Percentiles rank a stretch among this genome's conserved stretches.
These are phyloP conservation scores for Microcebus murinus DNA, from an alignment of 2,113 vertebrate species.

Conservation along the genomic window DNA sequence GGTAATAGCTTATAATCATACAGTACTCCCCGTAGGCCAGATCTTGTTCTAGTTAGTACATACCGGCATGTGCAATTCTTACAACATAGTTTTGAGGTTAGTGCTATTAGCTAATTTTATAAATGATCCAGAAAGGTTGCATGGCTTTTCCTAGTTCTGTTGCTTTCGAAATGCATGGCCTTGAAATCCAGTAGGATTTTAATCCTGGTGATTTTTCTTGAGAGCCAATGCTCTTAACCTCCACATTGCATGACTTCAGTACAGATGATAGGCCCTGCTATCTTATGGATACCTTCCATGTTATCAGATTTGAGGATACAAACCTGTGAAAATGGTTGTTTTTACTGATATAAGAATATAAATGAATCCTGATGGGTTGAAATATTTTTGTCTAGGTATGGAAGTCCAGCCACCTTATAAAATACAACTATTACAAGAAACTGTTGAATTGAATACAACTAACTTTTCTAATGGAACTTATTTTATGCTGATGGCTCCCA, in stretches of 20 bases:
- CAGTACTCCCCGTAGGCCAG: not conserved
- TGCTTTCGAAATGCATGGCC: too few species aligned
- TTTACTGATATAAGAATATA: not conserved
- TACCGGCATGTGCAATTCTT: not conserved
- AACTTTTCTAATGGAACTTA: not conserved
- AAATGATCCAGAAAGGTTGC: not conserved
- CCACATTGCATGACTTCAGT: not conserved
- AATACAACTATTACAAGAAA: not conserved
- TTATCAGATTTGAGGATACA: not conserved
- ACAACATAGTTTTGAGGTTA: not conserved
- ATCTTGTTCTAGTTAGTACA: not conserved
- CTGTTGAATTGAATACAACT: not conserved
- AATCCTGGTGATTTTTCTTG: not conserved
- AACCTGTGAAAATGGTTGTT: not conserved
- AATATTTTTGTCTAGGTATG: not conserved
- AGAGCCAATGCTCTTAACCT: not conserved
- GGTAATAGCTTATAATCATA: not conserved
- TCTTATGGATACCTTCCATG: not conserved
- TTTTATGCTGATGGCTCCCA: not conserved
- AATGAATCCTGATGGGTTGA: not conserved
- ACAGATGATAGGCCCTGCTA: not conserved
- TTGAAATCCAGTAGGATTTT: not conserved
- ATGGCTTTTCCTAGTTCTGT: not conserved
- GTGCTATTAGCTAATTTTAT: not conserved
- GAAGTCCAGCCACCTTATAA: not conserved